Evolutionary conservation across 2,113 vertebrate species (phyloP).

Genomic region (Esox niger): DNA sequence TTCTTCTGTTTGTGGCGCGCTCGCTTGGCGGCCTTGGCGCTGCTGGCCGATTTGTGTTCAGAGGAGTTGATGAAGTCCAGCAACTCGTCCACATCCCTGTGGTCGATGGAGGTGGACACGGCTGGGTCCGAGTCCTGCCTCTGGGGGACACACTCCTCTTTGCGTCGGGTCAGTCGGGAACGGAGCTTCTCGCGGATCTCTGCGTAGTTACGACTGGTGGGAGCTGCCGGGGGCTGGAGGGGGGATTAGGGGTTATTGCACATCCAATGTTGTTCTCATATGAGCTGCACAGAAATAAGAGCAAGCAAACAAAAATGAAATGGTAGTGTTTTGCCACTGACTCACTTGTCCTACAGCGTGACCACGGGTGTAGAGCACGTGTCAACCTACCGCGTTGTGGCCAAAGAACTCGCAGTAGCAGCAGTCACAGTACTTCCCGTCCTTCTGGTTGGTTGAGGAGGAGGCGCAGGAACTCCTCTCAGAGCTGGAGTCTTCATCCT

Average conservation of each 20-base stretch:
- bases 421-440: slow-evolving; percentile 98
- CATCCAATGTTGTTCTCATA: no score
- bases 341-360: no score
- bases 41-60: slow-evolving; percentile 93
- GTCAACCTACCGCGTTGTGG: slow-evolving; percentile 89
- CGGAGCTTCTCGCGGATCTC: slow-evolving; percentile 98
- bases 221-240: slow-evolving; percentile 90
- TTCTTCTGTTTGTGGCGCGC: slow-evolving; percentile 99
- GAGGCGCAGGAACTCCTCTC: slow-evolving; percentile 98
- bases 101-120: slow-evolving; percentile 77
- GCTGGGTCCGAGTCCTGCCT: slow-evolving; percentile 85
- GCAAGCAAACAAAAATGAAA: no score
- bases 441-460: slow-evolving; percentile 94
- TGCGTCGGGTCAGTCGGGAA: slow-evolving; percentile 90
- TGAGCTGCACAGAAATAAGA: no score
- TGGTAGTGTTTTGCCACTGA: no score
- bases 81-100: slow-evolving; percentile 92
- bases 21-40: slow-evolving; percentile 94
- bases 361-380: no score
- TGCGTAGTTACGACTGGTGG: slow-evolving; percentile 95
- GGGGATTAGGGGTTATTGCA: slow-evolving; percentile 27
- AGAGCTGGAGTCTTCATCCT: slow-evolving; percentile 98
- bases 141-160: slow-evolving; percentile 88
- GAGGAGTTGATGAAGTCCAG: slow-evolving; percentile 97
- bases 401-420: slow-evolving; percentile 99